These are phyloP conservation scores for Pterocles burchelli DNA, from an alignment of 2,113 vertebrate species.

Conservation along the genomic window DNA sequence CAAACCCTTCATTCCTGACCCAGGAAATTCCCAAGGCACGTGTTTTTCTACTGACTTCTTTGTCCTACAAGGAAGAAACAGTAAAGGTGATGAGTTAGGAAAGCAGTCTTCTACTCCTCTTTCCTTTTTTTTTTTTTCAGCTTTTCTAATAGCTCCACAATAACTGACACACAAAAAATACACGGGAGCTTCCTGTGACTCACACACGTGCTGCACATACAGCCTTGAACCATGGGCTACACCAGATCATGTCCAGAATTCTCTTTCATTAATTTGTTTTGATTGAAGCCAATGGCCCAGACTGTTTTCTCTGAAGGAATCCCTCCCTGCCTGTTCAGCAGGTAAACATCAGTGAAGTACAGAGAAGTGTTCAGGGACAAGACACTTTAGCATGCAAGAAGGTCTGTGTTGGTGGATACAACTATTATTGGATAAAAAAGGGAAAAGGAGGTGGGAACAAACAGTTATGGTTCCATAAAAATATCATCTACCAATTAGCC, in stretches of 20 bases:
- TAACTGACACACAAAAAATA: neutral
- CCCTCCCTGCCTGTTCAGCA: neutral
- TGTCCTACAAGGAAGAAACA: neutral
- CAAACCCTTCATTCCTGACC: neutral
- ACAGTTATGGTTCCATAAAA: neutral
- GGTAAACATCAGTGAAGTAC: neutral
- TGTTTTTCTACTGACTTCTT: constrained; percentile 11
- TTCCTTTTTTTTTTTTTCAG: neutral
- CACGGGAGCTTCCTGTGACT: neutral
- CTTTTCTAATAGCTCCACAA: neutral
- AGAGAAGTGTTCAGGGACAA: neutral
- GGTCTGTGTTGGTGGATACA: neutral
- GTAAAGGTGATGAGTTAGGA: neutral
- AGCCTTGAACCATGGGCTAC: neutral
- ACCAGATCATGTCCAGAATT: neutral
- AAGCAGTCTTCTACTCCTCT: neutral
- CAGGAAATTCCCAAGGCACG: constrained; percentile 28
- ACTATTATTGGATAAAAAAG: neutral
- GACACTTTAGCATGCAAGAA: neutral
- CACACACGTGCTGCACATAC: neutral
- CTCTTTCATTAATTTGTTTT: neutral
- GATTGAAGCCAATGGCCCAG: neutral
- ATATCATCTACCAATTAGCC: neutral
- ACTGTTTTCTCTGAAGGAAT: neutral
- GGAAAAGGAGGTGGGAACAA: neutral